Conservation (phyloP, 2,113 vertebrate genomes). For the Phalacrocorax carbo region DNA sequence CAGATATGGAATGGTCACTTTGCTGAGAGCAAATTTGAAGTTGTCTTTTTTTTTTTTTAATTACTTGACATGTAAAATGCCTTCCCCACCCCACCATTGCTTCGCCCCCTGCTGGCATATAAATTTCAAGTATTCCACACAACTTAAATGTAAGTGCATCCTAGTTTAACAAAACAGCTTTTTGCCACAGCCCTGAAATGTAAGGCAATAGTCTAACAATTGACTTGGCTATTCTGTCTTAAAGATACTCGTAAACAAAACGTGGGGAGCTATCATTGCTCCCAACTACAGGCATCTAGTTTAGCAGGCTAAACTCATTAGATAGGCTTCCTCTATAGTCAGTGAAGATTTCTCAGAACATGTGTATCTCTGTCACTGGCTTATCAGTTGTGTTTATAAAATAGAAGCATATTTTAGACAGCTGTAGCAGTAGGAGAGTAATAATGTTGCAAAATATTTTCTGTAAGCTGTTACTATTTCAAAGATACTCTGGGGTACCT, state of each 20-base stretch:
- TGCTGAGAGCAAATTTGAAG: background rate
- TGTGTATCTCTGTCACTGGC: background rate
- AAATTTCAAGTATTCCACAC: background rate
- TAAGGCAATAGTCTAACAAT: background rate
- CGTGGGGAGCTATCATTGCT: background rate
- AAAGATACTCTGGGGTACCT: background rate
- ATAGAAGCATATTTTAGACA: background rate
- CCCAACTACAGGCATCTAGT: background rate
- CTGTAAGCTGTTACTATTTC: background rate
- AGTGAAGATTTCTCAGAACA: background rate
- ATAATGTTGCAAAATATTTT: background rate
- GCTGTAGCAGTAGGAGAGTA: background rate
- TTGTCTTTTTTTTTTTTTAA: background rate
- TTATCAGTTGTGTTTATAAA: background rate
- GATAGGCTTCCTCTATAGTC: background rate
- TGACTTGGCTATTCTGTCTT: background rate
- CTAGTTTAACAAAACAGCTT: background rate
- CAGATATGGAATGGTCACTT: background rate
- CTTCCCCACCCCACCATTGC: background rate
- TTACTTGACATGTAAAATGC: background rate
- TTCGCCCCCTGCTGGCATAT: background rate
- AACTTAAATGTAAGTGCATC: background rate
- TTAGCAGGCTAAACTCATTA: background rate
- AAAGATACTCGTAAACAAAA: background rate
- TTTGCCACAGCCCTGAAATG: background rate